Percentiles rank a stretch among this genome's conserved stretches.
Evolutionary conservation across 2,113 vertebrate species (phyloP).

Genomic region (Saiga tatarica): DNA sequence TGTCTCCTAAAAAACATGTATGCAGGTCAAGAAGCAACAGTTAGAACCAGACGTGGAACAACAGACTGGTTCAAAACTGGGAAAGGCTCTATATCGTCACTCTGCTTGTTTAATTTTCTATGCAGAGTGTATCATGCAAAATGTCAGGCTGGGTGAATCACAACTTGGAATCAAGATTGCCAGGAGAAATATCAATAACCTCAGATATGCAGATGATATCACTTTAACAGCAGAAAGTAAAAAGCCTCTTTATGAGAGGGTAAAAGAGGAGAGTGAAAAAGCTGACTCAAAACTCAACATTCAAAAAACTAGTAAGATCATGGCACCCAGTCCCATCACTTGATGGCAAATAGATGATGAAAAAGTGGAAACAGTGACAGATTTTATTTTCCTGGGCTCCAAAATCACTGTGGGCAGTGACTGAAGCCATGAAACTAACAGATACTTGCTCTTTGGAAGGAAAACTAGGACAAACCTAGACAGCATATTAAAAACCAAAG

Average conservation of each 20-base stretch:
- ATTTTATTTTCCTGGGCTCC: neutral
- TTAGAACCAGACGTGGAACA: neutral
- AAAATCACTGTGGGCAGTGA: neutral
- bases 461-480: neutral
- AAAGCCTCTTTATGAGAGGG: neutral
- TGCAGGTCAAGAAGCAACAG: neutral
- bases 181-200: neutral
- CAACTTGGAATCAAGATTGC: neutral
- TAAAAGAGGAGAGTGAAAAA: neutral
- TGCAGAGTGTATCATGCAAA: neutral
- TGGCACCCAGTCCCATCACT: neutral
- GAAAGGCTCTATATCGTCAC: neutral
- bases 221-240: neutral
- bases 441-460: neutral
- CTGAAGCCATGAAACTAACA: neutral
- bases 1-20: neutral
- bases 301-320: neutral
- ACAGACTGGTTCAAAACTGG: neutral
- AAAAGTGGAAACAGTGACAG: neutral
- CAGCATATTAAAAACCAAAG: neutral
- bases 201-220: neutral
- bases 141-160: neutral
- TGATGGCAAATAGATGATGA: neutral
- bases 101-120: neutral
- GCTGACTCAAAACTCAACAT: neutral